Base-by-base conservation (phyloP, 37 sponge, comb jelly and placozoan genomes). In the Halichondria panicea region DNA sequence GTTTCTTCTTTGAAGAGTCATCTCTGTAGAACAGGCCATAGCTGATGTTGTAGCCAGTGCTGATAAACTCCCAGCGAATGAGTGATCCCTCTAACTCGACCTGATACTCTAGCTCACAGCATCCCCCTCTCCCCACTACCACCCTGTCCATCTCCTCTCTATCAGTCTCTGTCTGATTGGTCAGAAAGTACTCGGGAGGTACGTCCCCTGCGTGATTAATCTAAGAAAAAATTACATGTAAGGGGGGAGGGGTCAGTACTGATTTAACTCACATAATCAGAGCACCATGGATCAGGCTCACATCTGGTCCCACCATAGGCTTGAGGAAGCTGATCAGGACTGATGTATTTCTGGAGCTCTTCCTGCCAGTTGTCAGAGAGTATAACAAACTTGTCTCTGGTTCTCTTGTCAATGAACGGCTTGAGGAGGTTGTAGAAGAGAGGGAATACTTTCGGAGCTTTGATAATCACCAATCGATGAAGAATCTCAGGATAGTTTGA, bases 321-420 rank as follows among this genome's bases (percentile, higher is more conserved):
- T 4, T 63, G 60, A 27, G 90, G 90, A 13, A 89, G 75, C 53
- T 84, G 72, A 52, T 89, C 85, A 40, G 90, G 86, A 79, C 63
- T 64, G 53, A 89, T 84, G 66, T 76, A 84, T 65, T 89, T 79
- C 59, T 70, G 80, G 1, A 89, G 62, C 48, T 78, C 76, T 33
- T 89, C 85, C 50, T 84, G 35, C 80, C 80, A 89, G 50, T 84
- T 63, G n/a, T 57, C 90, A n/a, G n/a, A n/a, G n/a, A n/a, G n/a
- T 89, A 44, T 43, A 61, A 24, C 9, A 62, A n/a, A n/a, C 61
- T 89, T 89, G n/a, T 73, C 25, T 43, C 72, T 79, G 5, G 90
- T 89, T 41, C 36, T 70, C 59, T 84, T 81, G 57, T 81, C 78
- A 18, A 89, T 41, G 44, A 89, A 63, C 19, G 68, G 81, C 53